These are phyloP conservation scores for Oscheius sp. DNA, from an alignment of 2,888 invertebrate genomes.

Conservation along the genomic window DNA sequence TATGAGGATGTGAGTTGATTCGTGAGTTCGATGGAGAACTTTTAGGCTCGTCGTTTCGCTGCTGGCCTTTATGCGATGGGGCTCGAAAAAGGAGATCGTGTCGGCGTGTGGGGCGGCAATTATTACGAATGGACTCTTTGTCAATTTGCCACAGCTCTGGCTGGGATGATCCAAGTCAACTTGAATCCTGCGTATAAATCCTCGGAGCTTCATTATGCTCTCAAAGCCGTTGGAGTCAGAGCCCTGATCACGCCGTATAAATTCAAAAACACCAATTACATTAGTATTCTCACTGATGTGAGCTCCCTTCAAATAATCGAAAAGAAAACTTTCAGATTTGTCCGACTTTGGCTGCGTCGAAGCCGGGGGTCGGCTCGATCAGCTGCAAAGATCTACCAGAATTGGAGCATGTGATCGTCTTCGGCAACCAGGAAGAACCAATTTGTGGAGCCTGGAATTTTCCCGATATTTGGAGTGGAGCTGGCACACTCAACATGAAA, in stretches of 20 bases:
- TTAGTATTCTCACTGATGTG: conserved; percentile 36
- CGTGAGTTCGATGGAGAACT: too few species aligned
- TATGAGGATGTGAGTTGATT: conserved; percentile 71
- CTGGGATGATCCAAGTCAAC: conserved; percentile 80
- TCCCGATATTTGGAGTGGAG: conserved; percentile 71
- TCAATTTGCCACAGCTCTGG: conserved; percentile 79
- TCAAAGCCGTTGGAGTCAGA: conserved; percentile 77
- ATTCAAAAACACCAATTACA: conserved; percentile 78
- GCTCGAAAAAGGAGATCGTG: conserved; percentile 79
- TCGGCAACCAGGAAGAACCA: background rate
- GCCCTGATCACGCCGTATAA: conserved; percentile 78
- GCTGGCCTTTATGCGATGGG: conserved; percentile 80
- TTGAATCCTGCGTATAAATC: conserved; percentile 81
- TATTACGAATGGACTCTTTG: conserved; percentile 80
- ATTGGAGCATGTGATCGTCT: conserved; percentile 14
- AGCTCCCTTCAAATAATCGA: background rate
- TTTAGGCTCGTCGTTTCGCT: conserved; percentile 79
- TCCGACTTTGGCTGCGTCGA: background rate
- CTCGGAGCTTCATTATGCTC: conserved; percentile 79
- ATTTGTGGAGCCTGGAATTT: conserved; percentile 65
- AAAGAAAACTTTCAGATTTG: background rate
- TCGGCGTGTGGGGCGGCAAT: conserved; percentile 85
- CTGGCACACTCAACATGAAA: conserved; percentile 64
- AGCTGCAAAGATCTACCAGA: conserved; percentile 3
- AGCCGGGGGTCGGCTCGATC: background rate